phyloP scores from a whole-genome alignment of 2,113 vertebrate species.

The Rhinopithecus roxellana region DNA sequence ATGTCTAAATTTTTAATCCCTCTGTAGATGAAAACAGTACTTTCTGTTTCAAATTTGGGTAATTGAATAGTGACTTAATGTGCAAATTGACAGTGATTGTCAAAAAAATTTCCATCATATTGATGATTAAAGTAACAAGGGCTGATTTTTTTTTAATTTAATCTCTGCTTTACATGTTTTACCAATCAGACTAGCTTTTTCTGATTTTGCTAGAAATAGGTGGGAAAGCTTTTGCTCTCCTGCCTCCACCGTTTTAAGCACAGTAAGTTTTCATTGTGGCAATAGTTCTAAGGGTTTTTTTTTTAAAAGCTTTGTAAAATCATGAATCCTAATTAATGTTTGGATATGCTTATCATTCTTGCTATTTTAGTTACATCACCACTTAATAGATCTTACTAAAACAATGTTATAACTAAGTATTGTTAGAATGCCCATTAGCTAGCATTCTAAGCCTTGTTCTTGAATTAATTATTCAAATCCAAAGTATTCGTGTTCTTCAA shows the following conservation, averaged over 20 bases:
- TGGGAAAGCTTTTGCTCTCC: conserved; percentile 1
- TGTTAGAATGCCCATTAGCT: background rate
- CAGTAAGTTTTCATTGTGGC: background rate
- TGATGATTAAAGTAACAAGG: conserved; percentile 72
- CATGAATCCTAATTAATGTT: background rate
- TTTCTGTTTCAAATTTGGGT: conserved; percentile 75
- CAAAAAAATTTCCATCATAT: conserved; percentile 42
- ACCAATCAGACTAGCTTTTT: conserved; percentile 51
- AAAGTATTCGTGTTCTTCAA: conserved; percentile 28
- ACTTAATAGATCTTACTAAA: background rate
- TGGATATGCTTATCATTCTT: background rate
- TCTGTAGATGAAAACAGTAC: conserved; percentile 64
- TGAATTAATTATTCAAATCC: conserved; percentile 39
- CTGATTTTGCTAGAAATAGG: conserved; percentile 39
- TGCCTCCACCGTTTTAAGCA: background rate
- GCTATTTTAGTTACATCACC: background rate
- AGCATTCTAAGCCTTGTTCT: background rate
- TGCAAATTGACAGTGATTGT: conserved; percentile 64
- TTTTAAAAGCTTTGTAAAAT: background rate
- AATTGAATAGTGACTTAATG: conserved; percentile 67
- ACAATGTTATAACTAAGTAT: background rate
- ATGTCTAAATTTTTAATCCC: conserved; percentile 76
- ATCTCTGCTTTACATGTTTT: conserved; percentile 34
- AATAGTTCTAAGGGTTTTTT: background rate
- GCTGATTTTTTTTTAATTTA: conserved; percentile 56